These are phyloP conservation scores for Drosophila repleta DNA, from an alignment of 1,140 invertebrate genomes.

Conservation along the genomic window DNA sequence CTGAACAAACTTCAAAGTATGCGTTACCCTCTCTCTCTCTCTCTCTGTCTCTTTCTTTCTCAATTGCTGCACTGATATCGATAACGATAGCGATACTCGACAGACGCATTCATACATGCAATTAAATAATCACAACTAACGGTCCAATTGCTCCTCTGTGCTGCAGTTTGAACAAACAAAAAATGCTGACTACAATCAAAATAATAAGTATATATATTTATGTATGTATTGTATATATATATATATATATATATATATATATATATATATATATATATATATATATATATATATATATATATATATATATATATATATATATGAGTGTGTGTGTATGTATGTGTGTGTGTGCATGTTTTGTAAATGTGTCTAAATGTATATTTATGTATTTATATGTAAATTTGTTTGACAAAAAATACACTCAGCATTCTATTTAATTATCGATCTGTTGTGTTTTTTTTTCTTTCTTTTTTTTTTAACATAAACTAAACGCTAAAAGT, in stretches of 20 bases:
- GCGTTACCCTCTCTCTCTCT: conserved; percentile 1
- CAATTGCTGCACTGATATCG: conserved; percentile 28
- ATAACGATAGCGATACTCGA: conserved; percentile 38
- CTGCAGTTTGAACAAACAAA: conserved; percentile 2
- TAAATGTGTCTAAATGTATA: conserved; percentile 39
- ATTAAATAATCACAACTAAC: conserved; percentile 64
- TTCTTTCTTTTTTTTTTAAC: conserved; percentile 34
- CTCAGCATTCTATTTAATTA: conserved; percentile 51
- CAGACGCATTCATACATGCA: neutral
- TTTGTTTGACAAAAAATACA: conserved; percentile 82
- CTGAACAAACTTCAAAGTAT: conserved; percentile 54
- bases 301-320: conserved; percentile 30
- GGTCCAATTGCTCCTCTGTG: conserved; percentile 23
- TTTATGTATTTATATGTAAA: conserved; percentile 70
- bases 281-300: no score
- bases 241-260: conserved; percentile 34
- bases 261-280: conserved; percentile 27
- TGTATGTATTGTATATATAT: conserved; percentile 14
- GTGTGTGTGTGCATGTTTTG: conserved; percentile 3
- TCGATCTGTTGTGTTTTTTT: conserved; percentile 36
- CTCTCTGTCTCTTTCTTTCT: conserved; percentile 5
- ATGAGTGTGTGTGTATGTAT: conserved; percentile 20
- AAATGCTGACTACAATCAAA: conserved; percentile 30
- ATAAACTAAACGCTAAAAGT: conserved; percentile 53
- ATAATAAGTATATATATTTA: conserved; percentile 24